Base-by-base conservation (phyloP, 1,140 invertebrate genomes). In the Phymastichus coffea region DNA sequence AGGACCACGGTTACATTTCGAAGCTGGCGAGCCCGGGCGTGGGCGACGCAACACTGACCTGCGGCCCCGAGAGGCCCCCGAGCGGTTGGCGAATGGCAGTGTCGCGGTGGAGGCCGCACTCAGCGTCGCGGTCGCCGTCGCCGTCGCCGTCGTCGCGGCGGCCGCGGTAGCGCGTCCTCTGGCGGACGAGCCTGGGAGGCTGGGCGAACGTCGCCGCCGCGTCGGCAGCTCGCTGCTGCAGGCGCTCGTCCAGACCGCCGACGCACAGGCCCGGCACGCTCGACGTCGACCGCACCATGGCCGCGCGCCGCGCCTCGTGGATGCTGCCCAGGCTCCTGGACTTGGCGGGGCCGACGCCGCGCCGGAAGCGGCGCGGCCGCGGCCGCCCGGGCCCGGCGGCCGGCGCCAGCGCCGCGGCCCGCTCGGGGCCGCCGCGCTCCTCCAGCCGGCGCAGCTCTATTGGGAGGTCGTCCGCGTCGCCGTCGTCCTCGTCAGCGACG, bases 361-460 rank as follows among this genome's bases (percentile, higher is more conserved):
- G 67, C 60, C 80, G 77, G 52, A 77, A 81, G 37, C 68, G 77
- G 8, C 81, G 79, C n/a, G 35, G 52, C 8, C 15, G 28, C 1
- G 14, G 43, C 3, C 71, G 73, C 23, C 79, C 72, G 2, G 22
- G 2, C 20, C 20, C 22, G 15, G n/a, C 19, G 2, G n/a, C 35
- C 23, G 37, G 15, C 20, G 10, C 0, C 22, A 23, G 23, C 78
- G 81, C 76, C 82, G 83, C 86, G 66, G 9, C 23, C 6, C 25
- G 10, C 0, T 9, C 62, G 66, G 14, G 69, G 71, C 44, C 74
- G 76, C 19, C 70, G 74, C 7, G 68, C 1, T 92, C 89, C 70
- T 95, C 93, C 37, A 95, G 79, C 19, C 92, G 83, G n/a, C 92
- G 82, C 20, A 96, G 75, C 78, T 96, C 93, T 41, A 96, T 96